phyloP scores from a whole-genome alignment of 35 echinoderm and acorn worm species.

The Holothuria glaberrima region DNA sequence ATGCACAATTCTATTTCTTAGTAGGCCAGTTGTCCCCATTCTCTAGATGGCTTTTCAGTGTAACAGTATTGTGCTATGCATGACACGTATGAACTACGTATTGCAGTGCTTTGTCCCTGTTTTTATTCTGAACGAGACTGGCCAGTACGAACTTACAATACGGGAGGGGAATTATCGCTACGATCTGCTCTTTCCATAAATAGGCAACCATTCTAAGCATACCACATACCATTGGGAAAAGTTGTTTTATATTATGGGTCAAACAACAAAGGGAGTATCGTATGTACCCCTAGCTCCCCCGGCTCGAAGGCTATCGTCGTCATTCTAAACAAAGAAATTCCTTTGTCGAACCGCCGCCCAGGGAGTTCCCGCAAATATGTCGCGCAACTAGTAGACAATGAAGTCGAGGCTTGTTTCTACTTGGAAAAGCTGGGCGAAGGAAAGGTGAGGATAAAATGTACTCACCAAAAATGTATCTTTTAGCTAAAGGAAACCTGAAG shows the following conservation, averaged over 20 bases:
- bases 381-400: conserved; percentile 49
- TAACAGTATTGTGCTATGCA: no score
- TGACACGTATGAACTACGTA: no score
- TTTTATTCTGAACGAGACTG: background rate
- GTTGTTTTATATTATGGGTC: background rate
- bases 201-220: conserved; percentile 28
- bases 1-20: no score
- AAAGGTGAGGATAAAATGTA: no score
- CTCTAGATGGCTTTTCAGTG: no score
- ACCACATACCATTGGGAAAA: conserved; percentile 28
- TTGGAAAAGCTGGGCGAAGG: no score
- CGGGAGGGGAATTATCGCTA: background rate
- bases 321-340: conserved; percentile 46
- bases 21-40: no score
- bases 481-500: no score
- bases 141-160: background rate
- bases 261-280: conserved; percentile 38
- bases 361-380: conserved; percentile 41
- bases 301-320: background rate
- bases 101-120: background rate
- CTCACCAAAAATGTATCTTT: no score
- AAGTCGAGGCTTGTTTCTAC: background rate
- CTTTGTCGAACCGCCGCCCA: conserved; percentile 41
- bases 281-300: conserved; percentile 5
- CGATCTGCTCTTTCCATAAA: conserved; percentile 22